Conservation (phyloP, 2,888 invertebrate genomes). For the Pharmacophagus antenor region DNA sequence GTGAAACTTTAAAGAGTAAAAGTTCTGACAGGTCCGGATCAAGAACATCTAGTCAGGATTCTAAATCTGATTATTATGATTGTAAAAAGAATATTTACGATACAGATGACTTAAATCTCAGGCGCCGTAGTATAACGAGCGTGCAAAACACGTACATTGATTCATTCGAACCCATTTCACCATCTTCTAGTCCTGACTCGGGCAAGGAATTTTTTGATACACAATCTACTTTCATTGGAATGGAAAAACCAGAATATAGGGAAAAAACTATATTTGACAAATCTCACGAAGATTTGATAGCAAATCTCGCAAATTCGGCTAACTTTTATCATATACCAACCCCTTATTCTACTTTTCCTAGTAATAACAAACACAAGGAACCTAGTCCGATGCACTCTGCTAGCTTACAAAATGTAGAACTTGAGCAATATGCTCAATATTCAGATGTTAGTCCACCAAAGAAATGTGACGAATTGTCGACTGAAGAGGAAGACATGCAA, state of each 20-base stretch:
- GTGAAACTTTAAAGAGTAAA: constrained; percentile 83
- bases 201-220: constrained; percentile 83
- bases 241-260: constrained; percentile 71
- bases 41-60: constrained; percentile 85
- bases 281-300: constrained; percentile 82
- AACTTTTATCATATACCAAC: constrained; percentile 80
- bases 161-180: constrained; percentile 75
- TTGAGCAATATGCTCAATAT: constrained; percentile 80
- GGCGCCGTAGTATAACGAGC: constrained; percentile 60
- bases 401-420: constrained; percentile 85
- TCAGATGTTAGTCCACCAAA: constrained; percentile 62
- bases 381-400: constrained; percentile 83
- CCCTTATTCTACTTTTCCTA: constrained; percentile 83
- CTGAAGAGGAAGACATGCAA: constrained; percentile 77
- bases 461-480: constrained; percentile 71
- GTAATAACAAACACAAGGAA: constrained; percentile 80
- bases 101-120: constrained; percentile 55
- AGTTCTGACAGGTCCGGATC: constrained; percentile 82
- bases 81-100: constrained; percentile 79
- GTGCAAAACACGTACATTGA: constrained; percentile 67
- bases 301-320: constrained; percentile 73
- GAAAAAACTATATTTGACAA: constrained; percentile 78
- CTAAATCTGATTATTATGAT: constrained; percentile 87
- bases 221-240: constrained; percentile 65
- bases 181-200: constrained; percentile 86